phyloP scores from a whole-genome alignment of 2,113 vertebrate genomes.

The Agapornis roseicollis region DNA sequence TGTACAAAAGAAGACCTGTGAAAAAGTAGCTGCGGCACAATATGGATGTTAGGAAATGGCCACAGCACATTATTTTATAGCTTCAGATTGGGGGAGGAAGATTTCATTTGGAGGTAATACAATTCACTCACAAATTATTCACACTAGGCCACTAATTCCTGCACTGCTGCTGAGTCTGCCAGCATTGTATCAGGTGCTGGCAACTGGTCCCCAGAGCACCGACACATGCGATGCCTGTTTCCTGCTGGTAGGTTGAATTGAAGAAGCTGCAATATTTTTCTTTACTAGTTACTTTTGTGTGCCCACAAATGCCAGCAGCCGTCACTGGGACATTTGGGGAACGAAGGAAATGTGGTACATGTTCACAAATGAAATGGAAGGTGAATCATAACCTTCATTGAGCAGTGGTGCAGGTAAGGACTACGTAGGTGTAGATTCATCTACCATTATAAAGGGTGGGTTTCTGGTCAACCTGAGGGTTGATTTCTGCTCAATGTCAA shows the following conservation, averaged over 20 bases:
- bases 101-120: background rate
- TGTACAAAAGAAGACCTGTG: background rate
- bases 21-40: conserved; percentile 3
- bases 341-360: background rate
- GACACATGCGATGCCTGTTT: background rate
- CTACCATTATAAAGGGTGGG: background rate
- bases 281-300: background rate
- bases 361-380: background rate
- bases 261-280: background rate
- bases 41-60: background rate
- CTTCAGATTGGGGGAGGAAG: background rate
- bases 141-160: background rate
- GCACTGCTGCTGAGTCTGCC: background rate
- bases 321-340: background rate
- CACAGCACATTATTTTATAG: background rate
- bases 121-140: conserved; percentile 19
- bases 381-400: background rate
- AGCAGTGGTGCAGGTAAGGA: background rate
- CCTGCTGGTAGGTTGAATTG: background rate
- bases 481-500: background rate
- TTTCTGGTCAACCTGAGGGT: background rate
- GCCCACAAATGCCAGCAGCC: background rate
- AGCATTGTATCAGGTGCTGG: background rate
- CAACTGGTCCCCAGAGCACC: background rate
- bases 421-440: background rate